These are phyloP conservation scores for Dromius quadrimaculatus DNA, from an alignment of 2,888 invertebrate species.

Conservation along the genomic window DNA sequence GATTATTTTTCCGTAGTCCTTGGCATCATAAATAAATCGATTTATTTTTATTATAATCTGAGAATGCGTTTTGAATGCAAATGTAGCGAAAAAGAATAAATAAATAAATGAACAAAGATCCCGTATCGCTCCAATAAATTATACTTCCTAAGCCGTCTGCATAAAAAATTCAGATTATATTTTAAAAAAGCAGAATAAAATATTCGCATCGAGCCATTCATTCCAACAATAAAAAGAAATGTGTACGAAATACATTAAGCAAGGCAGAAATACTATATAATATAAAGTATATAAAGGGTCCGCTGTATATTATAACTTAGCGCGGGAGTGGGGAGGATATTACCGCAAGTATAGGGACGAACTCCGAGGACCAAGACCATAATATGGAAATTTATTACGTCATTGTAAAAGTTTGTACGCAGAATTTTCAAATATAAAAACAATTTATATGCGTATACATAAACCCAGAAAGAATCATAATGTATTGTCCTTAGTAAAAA, in stretches of 20 bases:
- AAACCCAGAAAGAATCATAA: slow-evolving; percentile 44
- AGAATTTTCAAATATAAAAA: slow-evolving; percentile 52
- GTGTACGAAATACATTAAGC: slow-evolving; percentile 44
- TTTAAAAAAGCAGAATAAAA: slow-evolving; percentile 37
- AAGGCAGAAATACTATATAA: slow-evolving; percentile 47
- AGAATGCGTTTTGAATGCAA: slow-evolving; percentile 34
- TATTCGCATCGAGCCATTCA: slow-evolving; percentile 30
- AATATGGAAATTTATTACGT: slow-evolving; percentile 52
- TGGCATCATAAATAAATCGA: slow-evolving; percentile 12
- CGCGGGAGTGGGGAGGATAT: background rate
- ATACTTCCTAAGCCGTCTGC: slow-evolving; percentile 30
- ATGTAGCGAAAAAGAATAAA: slow-evolving; percentile 29
- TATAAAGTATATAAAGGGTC: slow-evolving; percentile 15
- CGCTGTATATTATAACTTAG: slow-evolving; percentile 28
- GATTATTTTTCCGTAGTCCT: too few relatives aligned
- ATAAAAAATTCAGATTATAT: slow-evolving; percentile 40
- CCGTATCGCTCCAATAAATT: slow-evolving; percentile 33
- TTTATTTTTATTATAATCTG: slow-evolving; percentile 35
- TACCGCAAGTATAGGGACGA: slow-evolving; percentile 17
- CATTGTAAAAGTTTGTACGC: slow-evolving; percentile 53
- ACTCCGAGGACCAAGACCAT: slow-evolving; percentile 37
- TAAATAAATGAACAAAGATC: slow-evolving; percentile 37
- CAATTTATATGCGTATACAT: slow-evolving; percentile 53
- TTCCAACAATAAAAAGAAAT: slow-evolving; percentile 43
- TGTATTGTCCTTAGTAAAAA: slow-evolving; percentile 38